These are phyloP conservation scores for Diplolepis rosae DNA, from an alignment of 2,888 invertebrate genomes.

Conservation along the genomic window DNA sequence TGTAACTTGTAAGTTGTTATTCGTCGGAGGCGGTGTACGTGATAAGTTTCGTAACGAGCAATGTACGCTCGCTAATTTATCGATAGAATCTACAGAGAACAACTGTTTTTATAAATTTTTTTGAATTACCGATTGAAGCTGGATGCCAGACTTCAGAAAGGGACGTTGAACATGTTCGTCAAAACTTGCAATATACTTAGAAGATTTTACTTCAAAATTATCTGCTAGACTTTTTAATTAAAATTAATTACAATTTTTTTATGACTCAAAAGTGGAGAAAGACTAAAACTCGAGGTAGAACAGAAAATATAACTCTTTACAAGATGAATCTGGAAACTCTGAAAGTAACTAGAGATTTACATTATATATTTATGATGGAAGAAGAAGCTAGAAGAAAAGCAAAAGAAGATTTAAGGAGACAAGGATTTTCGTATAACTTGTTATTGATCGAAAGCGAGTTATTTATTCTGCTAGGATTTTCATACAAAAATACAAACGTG, in stretches of 20 bases:
- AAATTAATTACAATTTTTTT: too few species aligned
- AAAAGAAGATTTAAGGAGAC: not conserved
- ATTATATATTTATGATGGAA: too few species aligned
- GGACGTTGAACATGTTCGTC: not conserved
- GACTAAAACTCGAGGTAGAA: too few species aligned
- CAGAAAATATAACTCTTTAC: too few species aligned
- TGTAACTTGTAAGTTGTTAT: constrained; percentile 20
- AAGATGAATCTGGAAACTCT: too few species aligned
- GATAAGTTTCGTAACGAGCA: not conserved
- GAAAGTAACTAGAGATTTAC: too few species aligned
- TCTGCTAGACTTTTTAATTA: not conserved
- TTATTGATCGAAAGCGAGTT: not conserved
- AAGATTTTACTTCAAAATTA: not conserved
- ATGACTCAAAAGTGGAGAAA: too few species aligned
- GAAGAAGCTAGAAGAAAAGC: not conserved
- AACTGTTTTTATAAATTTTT: not conserved
- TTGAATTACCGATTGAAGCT: constrained; percentile 8
- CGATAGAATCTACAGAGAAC: constrained; percentile 17
- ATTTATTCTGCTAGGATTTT: not conserved
- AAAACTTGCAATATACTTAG: not conserved
- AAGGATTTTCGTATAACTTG: not conserved
- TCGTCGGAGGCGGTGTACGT: constrained; percentile 22
- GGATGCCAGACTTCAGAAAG: constrained; percentile 18
- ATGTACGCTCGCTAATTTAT: constrained; percentile 15
- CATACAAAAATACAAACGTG: not conserved